Evolutionary conservation across 2,888 invertebrate genomes (phyloP).

Genomic region (Eupeodes luniger): DNA sequence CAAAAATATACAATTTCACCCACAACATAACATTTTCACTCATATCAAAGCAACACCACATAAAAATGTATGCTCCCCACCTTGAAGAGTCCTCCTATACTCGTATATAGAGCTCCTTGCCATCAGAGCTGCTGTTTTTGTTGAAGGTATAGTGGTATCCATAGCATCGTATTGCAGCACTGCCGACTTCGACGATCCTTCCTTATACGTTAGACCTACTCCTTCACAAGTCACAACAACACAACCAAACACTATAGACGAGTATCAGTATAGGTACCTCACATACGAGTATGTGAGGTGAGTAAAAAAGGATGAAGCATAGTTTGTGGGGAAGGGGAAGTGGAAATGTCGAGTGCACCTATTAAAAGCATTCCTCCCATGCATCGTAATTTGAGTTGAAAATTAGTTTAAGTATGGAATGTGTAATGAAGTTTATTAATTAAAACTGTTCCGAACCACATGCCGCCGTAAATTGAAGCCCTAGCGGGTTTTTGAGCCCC

Average conservation of each 20-base stretch:
- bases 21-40: not conserved
- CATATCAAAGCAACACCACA: conserved; percentile 5
- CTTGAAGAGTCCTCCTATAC: conserved; percentile 39
- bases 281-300: conserved; percentile 11
- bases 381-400: conserved; percentile 79
- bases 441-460: conserved; percentile 78
- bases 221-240: not conserved
- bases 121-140: conserved; percentile 30
- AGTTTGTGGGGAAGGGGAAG: conserved; percentile 6
- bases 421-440: conserved; percentile 79
- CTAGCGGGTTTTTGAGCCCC: conserved; percentile 73
- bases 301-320: conserved; percentile 17
- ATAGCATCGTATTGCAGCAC: conserved; percentile 1
- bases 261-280: too few relatives aligned
- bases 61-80: conserved; percentile 21
- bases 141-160: conserved; percentile 11
- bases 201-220: not conserved
- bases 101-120: conserved; percentile 21
- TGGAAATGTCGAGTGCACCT: conserved; percentile 77
- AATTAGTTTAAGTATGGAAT: conserved; percentile 79
- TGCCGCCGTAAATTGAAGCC: conserved; percentile 76
- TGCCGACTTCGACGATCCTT: conserved; percentile 17
- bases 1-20: conserved; percentile 46
- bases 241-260: not conserved
- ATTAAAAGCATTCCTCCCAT: conserved; percentile 78